phyloP scores from a whole-genome alignment of 2,113 vertebrate species.

The Diadophis punctatus region DNA sequence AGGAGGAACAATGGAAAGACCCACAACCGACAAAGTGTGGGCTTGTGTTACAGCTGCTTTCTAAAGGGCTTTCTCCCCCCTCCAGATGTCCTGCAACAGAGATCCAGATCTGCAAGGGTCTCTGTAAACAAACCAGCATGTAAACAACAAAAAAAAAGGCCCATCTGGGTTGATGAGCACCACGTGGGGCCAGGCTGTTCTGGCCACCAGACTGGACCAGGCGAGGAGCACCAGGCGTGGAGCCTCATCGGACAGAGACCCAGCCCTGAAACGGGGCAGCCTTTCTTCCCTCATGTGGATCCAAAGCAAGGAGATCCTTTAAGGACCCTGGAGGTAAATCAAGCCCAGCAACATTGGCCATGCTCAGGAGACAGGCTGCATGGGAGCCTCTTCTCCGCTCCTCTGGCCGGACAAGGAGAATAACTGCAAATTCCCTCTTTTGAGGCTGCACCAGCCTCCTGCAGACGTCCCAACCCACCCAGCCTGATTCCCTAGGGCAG shows the following conservation, averaged over 20 bases:
- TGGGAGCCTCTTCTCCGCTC: neutral
- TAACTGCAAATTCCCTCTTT: neutral
- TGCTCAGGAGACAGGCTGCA: neutral
- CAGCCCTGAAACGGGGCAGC: neutral
- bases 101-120: neutral
- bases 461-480: neutral
- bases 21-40: too few species aligned
- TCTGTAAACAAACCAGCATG: neutral
- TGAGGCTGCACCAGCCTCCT: neutral
- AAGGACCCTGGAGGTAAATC: neutral
- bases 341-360: neutral
- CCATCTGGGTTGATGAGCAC: too few species aligned
- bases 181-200: neutral
- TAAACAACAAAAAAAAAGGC: neutral
- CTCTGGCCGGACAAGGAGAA: neutral
- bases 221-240: neutral
- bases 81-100: neutral
- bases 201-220: neutral
- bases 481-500: neutral
- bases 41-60: neutral
- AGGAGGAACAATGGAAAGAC: neutral
- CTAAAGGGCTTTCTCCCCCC: neutral
- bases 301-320: neutral
- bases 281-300: neutral
- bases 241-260: neutral